phyloP scores from a whole-genome alignment of 2,888 invertebrate genomes.

The Oligia strigilis region DNA sequence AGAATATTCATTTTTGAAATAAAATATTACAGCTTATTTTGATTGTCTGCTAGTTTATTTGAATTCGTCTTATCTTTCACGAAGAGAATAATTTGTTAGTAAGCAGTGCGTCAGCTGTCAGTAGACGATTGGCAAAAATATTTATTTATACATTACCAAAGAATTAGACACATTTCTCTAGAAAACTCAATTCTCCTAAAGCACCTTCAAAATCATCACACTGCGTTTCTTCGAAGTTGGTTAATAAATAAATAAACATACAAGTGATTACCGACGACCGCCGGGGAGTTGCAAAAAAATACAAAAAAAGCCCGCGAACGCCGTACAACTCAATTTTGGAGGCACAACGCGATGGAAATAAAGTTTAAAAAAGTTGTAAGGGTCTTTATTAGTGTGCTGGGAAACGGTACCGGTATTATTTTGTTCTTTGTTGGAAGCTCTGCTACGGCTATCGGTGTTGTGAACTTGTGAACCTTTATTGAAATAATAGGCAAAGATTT shows the following conservation, averaged over 20 bases:
- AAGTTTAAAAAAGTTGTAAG: conserved; percentile 79
- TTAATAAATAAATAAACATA: conserved; percentile 87
- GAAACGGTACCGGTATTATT: conserved; percentile 52
- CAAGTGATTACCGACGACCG: conserved; percentile 87
- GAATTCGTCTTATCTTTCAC: background rate
- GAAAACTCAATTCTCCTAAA: conserved; percentile 8
- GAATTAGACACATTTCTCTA: background rate
- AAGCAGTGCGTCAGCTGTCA: background rate
- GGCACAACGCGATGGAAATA: conserved; percentile 85
- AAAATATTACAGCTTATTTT: background rate
- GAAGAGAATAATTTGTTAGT: background rate
- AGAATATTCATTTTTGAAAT: too few species aligned
- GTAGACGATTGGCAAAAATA: background rate
- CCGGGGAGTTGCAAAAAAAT: conserved; percentile 82
- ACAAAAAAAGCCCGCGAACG: conserved; percentile 79
- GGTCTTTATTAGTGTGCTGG: conserved; percentile 78
- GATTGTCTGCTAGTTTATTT: background rate
- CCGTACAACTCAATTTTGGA: conserved; percentile 90
- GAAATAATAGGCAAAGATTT: too few species aligned
- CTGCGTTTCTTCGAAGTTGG: conserved; percentile 67
- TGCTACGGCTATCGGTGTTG: background rate
- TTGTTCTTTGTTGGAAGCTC: background rate
- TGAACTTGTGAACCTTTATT: background rate
- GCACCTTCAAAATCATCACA: conserved; percentile 44
- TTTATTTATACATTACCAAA: background rate